A percentile compares a stretch with the other conserved stretches of the same genome.
Conservation (phyloP, 2,888 invertebrate genomes). For the Xylota sylvarum region DNA sequence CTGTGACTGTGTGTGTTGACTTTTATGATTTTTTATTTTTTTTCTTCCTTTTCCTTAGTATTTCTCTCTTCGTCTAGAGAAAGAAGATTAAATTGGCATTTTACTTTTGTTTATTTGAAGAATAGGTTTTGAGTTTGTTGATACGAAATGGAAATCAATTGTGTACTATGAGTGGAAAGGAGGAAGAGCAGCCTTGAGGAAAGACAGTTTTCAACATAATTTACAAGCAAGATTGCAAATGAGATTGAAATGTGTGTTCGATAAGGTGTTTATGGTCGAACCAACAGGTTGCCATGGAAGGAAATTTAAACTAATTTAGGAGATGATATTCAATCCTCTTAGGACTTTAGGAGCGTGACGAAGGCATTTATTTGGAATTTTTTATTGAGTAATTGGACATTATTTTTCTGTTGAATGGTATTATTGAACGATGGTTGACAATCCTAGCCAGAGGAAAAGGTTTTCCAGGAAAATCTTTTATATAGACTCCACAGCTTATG, state of each 20-base stretch:
- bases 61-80: conserved; percentile 4
- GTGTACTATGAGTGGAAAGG: neutral
- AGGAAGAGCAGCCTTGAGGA: neutral
- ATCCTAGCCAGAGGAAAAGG: no score
- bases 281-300: neutral
- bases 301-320: neutral
- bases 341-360: neutral
- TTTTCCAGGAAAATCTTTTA: no score
- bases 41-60: neutral
- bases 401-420: no score
- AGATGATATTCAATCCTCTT: neutral
- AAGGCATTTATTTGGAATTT: neutral
- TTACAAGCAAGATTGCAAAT: conserved; percentile 50
- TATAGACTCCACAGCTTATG: no score
- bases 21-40: conserved; percentile 24
- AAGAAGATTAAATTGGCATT: conserved; percentile 58
- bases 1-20: no score
- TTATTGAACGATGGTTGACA: no score
- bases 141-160: conserved; percentile 1
- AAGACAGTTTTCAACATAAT: conserved; percentile 20
- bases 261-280: conserved; percentile 25
- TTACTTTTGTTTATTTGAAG: conserved; percentile 44
- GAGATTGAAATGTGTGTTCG: conserved; percentile 47
- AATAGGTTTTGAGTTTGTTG: conserved; percentile 20
- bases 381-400: neutral